Percentiles rank a stretch among this genome's conserved stretches.
phyloP scores from a whole-genome alignment of 2,797 vertebrate genomes.

The Epinephelus malabaricus region DNA sequence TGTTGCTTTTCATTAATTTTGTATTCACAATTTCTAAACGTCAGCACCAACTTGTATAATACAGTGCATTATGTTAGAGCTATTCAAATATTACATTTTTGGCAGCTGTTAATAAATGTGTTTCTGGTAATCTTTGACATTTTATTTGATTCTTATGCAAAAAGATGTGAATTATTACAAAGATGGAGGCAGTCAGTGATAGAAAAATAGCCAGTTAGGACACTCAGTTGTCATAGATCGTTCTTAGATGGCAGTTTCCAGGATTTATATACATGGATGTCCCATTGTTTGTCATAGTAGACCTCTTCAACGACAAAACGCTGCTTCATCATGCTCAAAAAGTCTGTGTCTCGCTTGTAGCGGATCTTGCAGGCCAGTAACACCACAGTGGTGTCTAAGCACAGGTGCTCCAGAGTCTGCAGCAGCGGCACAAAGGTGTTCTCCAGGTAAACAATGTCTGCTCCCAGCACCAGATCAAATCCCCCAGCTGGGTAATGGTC shows the following conservation, averaged over 20 bases:
- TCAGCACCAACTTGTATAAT: conserved; percentile 78
- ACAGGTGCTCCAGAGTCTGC: conserved; percentile 90
- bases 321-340: conserved; percentile 88
- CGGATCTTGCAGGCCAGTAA: conserved; percentile 94
- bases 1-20: conserved; percentile 76
- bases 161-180: conserved; percentile 5
- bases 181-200: not conserved
- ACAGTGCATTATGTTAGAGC: conserved; percentile 81
- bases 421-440: conserved; percentile 93
- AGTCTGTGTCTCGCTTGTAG: conserved; percentile 91
- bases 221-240: conserved; percentile 79
- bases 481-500: conserved; percentile 84
- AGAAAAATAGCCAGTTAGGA: not conserved
- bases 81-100: conserved; percentile 83
- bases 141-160: conserved; percentile 13
- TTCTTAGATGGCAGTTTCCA: conserved; percentile 71
- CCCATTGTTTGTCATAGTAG: conserved; percentile 89
- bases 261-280: conserved; percentile 92
- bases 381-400: conserved; percentile 84
- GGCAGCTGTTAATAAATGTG: conserved; percentile 86
- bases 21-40: conserved; percentile 82
- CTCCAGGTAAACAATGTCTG: conserved; percentile 96
- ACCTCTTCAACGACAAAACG: conserved; percentile 88
- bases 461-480: conserved; percentile 93
- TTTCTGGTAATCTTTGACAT: conserved; percentile 71